Percentiles rank a stretch among this genome's conserved stretches.
Conservation (phyloP, 2,113 vertebrate genomes). For the Chionomys nivalis region DNA sequence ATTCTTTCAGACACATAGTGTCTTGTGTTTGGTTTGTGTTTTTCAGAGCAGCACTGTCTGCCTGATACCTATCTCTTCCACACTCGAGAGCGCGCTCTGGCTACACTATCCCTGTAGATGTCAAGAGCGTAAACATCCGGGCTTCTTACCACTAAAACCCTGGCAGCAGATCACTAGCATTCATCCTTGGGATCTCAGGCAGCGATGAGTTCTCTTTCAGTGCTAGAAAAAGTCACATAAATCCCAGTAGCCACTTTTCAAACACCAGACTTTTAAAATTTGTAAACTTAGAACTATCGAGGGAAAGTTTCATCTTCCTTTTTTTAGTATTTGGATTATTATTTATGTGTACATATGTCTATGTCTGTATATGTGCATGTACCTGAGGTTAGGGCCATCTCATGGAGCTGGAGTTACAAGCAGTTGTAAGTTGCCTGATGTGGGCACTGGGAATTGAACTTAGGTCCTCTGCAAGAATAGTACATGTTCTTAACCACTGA, state of each 20-base stretch:
- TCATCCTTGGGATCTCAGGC: background rate
- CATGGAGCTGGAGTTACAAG: background rate
- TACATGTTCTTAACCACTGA: background rate
- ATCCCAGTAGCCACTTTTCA: background rate
- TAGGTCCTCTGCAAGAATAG: background rate
- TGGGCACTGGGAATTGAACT: background rate
- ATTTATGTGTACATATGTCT: background rate
- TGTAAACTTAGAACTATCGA: background rate
- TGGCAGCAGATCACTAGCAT: background rate
- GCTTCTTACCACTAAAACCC: background rate
- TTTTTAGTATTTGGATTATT: background rate
- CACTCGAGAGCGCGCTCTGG: background rate
- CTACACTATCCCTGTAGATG: background rate
- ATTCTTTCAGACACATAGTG: background rate
- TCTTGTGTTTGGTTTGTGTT: constrained; percentile 36
- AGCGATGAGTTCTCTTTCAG: background rate
- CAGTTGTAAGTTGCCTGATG: background rate
- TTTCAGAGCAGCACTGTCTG: background rate
- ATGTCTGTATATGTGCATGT: background rate
- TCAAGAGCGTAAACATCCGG: background rate
- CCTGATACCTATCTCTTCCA: background rate
- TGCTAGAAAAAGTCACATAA: background rate
- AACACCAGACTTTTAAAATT: background rate
- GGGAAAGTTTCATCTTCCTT: background rate
- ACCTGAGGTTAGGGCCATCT: background rate